phyloP scores from a whole-genome alignment of 2,113 vertebrate genomes.

The Diadophis punctatus region DNA sequence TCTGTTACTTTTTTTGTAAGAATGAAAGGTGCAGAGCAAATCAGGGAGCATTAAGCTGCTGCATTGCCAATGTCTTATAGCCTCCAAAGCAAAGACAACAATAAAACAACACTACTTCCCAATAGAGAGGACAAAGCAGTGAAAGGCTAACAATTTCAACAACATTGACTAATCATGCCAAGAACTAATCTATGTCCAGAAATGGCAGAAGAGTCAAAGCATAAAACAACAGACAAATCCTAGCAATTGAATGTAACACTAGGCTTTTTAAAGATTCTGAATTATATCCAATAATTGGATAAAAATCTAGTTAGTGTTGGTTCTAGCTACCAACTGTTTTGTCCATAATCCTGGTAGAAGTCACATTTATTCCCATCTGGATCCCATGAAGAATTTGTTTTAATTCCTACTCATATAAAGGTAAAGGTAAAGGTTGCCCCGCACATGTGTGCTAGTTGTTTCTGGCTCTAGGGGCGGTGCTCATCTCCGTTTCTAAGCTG shows the following conservation, averaged over 20 bases:
- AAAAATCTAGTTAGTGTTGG: not conserved
- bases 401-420: too few species aligned
- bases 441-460: too few species aligned
- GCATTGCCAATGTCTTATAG: not conserved
- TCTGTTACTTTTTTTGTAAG: not conserved
- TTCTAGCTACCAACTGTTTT: too few species aligned
- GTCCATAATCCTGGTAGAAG: too few species aligned
- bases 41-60: not conserved
- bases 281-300: not conserved
- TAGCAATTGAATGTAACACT: not conserved
- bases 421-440: too few species aligned
- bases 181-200: not conserved
- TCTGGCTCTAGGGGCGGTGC: too few species aligned
- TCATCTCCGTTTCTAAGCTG: too few species aligned
- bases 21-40: not conserved
- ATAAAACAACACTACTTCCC: not conserved
- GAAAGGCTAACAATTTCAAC: too few species aligned
- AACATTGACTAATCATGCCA: not conserved
- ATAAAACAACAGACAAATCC: not conserved
- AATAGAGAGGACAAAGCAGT: not conserved
- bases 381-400: too few species aligned
- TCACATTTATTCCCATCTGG: too few species aligned
- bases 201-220: not conserved
- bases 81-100: not conserved
- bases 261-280: not conserved